Evolutionary conservation across 2,888 invertebrate species (phyloP), one percentile per base, ranked within the genome.

Genomic region (Andricus quercusramuli): DNA sequence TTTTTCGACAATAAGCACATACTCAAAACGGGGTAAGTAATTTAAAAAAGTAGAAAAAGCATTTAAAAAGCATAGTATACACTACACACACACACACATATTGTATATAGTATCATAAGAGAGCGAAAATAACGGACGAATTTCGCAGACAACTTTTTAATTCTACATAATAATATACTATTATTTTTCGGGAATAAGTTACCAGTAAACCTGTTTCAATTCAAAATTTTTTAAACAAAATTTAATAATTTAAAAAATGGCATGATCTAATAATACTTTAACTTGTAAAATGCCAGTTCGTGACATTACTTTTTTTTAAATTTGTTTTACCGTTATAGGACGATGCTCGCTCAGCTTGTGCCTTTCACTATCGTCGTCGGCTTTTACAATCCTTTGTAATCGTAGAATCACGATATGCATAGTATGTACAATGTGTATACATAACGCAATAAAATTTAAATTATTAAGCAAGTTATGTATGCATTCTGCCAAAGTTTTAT

Each of bases 261-360:
- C 20, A 5, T 51, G 6, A 6, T 51, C 20, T 20, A 51, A 56
- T 56, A 56, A 9, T 56, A n/a, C n/a, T 8, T 20, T 51, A 5
- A 51, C 8, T n/a, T 51, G 20, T 9, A 3, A 3, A 15, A 15
- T 6, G n/a, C 56, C 2, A 20, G n/a, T n/a, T 20, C n/a, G 9
- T 56, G 8, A 56, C 56, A n/a, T n/a, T 56, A 56, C 56, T 56
- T 56, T 56, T n/a, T n/a, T 56, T 56, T 56, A n/a, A 56, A 56
- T 56, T n/a, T 56, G n/a, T 56, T 56, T 56, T 9, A 56, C 56
- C 56, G 56, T 56, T 56, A n/a, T 56, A 56, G 56, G 56, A n/a
- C 56, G 56, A 56, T 56, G n/a, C 56, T n/a, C 56, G 9, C n/a
- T 56, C n/a, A 56, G 56, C 9, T 8, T 56, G n/a, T 56, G n/a